These are phyloP conservation scores for Poecilia gillii DNA, from an alignment of 2,797 vertebrate species.

Conservation along the genomic window DNA sequence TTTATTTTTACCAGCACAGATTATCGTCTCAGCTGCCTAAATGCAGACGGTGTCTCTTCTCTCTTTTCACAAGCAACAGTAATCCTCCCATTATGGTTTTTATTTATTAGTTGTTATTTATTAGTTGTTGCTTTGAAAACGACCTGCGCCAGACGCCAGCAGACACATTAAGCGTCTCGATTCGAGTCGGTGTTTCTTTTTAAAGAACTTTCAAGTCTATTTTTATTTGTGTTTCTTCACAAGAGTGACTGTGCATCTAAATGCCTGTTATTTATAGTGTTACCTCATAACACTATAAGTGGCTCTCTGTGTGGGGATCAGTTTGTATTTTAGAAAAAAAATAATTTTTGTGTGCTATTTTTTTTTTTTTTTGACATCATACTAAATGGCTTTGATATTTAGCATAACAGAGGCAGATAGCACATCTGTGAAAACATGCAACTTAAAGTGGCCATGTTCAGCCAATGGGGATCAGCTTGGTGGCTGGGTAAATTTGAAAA, in stretches of 20 bases:
- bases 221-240: constrained; percentile 50
- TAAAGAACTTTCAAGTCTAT: constrained; percentile 62
- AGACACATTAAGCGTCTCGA: constrained; percentile 34
- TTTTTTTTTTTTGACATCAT: constrained; percentile 2
- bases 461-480: background rate
- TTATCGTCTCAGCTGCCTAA: background rate
- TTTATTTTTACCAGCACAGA: background rate
- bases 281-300: background rate
- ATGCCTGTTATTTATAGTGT: constrained; percentile 47
- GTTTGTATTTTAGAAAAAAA: constrained; percentile 25
- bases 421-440: constrained; percentile 53
- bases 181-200: constrained; percentile 56
- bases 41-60: constrained; percentile 1
- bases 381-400: background rate
- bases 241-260: constrained; percentile 43
- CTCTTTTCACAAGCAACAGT: constrained; percentile 1
- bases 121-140: constrained; percentile 39
- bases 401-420: constrained; percentile 8
- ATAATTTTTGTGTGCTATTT: background rate
- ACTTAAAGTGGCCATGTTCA: constrained; percentile 7
- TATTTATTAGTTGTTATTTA: constrained; percentile 5
- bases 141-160: constrained; percentile 14
- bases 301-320: constrained; percentile 9
- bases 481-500: background rate
- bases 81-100: constrained; percentile 11